A percentile compares a stretch with the other conserved stretches of the same genome.
phyloP scores from a whole-genome alignment of 2,797 vertebrate species.

The Scarus forsteni region DNA sequence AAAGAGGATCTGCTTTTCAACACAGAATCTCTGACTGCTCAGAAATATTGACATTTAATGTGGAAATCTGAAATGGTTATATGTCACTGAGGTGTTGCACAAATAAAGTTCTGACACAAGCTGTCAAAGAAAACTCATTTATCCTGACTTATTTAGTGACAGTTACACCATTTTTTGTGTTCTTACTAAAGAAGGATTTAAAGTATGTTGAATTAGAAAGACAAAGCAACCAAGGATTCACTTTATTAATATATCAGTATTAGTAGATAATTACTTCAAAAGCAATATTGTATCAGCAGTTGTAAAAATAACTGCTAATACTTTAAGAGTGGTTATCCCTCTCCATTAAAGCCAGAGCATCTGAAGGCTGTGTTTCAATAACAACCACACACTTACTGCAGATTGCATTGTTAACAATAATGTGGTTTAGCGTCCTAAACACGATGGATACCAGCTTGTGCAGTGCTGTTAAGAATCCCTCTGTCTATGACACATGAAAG shows the following conservation, averaged over 20 bases:
- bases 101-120: not conserved
- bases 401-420: slow-evolving; percentile 66
- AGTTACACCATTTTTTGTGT: not conserved
- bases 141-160: not conserved
- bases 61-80: slow-evolving; percentile 4
- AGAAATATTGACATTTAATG: slow-evolving; percentile 12
- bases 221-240: not conserved
- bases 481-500: slow-evolving; percentile 61
- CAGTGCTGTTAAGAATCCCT: slow-evolving; percentile 55
- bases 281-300: no score
- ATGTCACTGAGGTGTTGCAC: no score
- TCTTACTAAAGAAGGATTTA: not conserved
- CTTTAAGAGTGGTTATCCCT: slow-evolving; percentile 54
- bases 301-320: no score
- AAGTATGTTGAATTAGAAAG: not conserved
- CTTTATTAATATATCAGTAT: no score
- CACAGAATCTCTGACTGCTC: slow-evolving; percentile 21
- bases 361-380: slow-evolving; percentile 52
- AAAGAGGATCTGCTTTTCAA: slow-evolving; percentile 24
- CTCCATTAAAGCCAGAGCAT: slow-evolving; percentile 53
- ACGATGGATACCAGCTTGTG: slow-evolving; percentile 51
- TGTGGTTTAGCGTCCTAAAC: slow-evolving; percentile 56
- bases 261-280: no score
- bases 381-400: slow-evolving; percentile 53
- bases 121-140: not conserved